Evolutionary conservation across 2,888 invertebrate species (phyloP).

Genomic region (Pemphredon lugubris): DNA sequence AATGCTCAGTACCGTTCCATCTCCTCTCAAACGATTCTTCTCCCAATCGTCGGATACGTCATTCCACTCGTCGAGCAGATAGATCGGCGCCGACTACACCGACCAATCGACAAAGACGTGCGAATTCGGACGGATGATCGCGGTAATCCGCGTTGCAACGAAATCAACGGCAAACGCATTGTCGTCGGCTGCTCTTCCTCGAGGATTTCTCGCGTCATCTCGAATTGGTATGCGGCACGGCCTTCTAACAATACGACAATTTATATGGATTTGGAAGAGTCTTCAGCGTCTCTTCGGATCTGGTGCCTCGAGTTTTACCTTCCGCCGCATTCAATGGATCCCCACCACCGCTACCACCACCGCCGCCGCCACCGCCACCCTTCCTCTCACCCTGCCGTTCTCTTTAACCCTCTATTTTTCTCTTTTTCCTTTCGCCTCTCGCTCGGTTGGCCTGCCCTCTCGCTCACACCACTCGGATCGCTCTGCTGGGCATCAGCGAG

Average conservation of each 20-base stretch:
- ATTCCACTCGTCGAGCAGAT: too few species aligned
- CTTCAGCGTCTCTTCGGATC: constrained; percentile 75
- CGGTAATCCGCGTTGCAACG: constrained; percentile 46
- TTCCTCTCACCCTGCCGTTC: constrained; percentile 44
- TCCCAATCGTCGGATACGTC: not conserved
- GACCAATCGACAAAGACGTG: too few species aligned
- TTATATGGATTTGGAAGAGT: constrained; percentile 78
- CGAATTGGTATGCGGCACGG: constrained; percentile 75
- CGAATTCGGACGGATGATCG: constrained; percentile 13
- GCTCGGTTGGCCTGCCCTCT: constrained; percentile 52
- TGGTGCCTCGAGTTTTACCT: constrained; percentile 76
- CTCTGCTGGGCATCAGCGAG: constrained; percentile 72
- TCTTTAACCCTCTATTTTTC: constrained; percentile 56
- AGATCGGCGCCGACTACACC: too few species aligned
- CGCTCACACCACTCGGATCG: constrained; percentile 64
- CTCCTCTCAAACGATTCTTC: too few species aligned
- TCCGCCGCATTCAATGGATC: constrained; percentile 76
- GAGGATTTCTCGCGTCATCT: constrained; percentile 69
- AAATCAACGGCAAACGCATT: constrained; percentile 41
- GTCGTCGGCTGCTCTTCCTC: constrained; percentile 61
- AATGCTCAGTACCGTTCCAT: too few species aligned
- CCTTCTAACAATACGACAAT: constrained; percentile 77
- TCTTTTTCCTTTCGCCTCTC: constrained; percentile 58
- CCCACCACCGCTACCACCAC: constrained; percentile 33
- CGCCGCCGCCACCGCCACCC: constrained; percentile 54